Percentiles rank a stretch among this genome's conserved stretches.
phyloP scores from a whole-genome alignment of 2,888 invertebrate species.

The Opisthograptis luteolata region DNA sequence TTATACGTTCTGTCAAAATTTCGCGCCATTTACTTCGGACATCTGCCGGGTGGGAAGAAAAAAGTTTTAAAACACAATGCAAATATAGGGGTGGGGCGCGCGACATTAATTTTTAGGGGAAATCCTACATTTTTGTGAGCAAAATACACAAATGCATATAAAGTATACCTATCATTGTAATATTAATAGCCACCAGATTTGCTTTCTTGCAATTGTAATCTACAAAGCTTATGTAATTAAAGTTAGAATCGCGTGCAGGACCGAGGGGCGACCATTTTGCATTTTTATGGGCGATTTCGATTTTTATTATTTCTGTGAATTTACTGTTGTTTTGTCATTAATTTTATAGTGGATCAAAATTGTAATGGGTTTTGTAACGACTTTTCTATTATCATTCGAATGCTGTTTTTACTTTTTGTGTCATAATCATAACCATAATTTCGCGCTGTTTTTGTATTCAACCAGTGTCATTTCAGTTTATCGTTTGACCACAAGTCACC shows the following conservation, averaged over 20 bases:
- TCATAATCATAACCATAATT: no score
- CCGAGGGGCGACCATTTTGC: constrained; percentile 52
- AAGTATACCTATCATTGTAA: constrained; percentile 81
- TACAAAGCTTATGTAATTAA: constrained; percentile 31
- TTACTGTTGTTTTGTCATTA: constrained; percentile 39
- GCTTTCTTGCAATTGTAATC: constrained; percentile 40
- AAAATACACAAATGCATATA: constrained; percentile 79
- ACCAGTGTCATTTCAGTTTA: no score
- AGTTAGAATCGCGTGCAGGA: constrained; percentile 41
- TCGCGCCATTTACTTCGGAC: constrained; percentile 81
- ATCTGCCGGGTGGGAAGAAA: constrained; percentile 66
- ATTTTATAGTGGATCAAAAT: constrained; percentile 21
- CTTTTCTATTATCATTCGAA: constrained; percentile 15
- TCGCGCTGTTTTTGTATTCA: no score
- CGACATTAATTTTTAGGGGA: constrained; percentile 81
- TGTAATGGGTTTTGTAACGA: constrained; percentile 23
- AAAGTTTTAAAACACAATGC: constrained; percentile 78
- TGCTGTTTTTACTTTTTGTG: no score
- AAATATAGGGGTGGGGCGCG: constrained; percentile 77
- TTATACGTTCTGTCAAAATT: constrained; percentile 81
- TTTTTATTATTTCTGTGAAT: constrained; percentile 61
- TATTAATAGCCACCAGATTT: constrained; percentile 62
- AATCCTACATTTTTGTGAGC: constrained; percentile 72
- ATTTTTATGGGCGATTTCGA: constrained; percentile 36
- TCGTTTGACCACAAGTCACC: no score